phyloP scores from a whole-genome alignment of 2,888 invertebrate species.

The Hoplodrina blanda region DNA sequence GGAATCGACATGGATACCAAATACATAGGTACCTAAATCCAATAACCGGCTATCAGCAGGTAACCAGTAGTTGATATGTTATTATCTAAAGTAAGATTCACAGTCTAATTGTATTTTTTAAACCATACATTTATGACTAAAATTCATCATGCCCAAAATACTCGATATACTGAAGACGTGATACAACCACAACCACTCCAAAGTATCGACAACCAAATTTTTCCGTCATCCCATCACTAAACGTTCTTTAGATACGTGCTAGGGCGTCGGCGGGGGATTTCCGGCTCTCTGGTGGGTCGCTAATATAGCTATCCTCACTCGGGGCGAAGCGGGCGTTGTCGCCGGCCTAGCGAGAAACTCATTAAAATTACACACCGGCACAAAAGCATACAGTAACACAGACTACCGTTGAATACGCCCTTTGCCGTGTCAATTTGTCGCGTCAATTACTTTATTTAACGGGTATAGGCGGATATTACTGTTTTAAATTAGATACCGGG shows the following conservation, averaged over 20 bases:
- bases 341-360: conserved; percentile 85
- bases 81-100: too few relatives aligned
- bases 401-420: conserved; percentile 46
- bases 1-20: too few relatives aligned
- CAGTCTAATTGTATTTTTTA: too few relatives aligned
- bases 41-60: too few relatives aligned
- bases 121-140: too few relatives aligned
- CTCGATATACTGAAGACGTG: too few relatives aligned
- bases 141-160: too few relatives aligned
- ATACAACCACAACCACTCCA: neutral
- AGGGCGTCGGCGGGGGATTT: conserved; percentile 76
- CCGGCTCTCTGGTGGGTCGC: conserved; percentile 79
- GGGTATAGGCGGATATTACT: conserved; percentile 4
- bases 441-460: conserved; percentile 59
- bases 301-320: conserved; percentile 84
- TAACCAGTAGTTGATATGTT: too few relatives aligned
- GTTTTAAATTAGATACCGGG: conserved; percentile 8
- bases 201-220: conserved; percentile 45
- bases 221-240: conserved; percentile 65
- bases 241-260: conserved; percentile 75
- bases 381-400: conserved; percentile 71
- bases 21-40: too few relatives aligned
- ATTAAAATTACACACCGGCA: conserved; percentile 87
- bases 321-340: conserved; percentile 72
- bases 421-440: conserved; percentile 64